These are phyloP conservation scores for Macrochelys suwanniensis DNA, from an alignment of 2,797 vertebrate species.

Conservation along the genomic window DNA sequence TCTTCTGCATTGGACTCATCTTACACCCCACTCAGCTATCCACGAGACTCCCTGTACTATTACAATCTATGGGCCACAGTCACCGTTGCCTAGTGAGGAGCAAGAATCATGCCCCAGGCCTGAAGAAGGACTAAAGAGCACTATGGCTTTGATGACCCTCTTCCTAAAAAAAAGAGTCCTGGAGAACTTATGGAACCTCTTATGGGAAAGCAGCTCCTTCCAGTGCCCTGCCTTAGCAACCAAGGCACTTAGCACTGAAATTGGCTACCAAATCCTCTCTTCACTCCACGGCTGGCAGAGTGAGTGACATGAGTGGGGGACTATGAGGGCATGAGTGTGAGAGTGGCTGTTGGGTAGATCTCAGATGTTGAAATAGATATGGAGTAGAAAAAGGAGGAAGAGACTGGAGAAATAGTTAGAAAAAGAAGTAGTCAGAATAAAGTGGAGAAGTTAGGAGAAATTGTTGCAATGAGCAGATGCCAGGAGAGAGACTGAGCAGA, in stretches of 20 bases:
- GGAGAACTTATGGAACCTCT: not conserved
- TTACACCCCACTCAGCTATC: not conserved
- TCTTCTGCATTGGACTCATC: not conserved
- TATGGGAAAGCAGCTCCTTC: not conserved
- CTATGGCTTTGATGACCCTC: not conserved
- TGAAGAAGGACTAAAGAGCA: not conserved
- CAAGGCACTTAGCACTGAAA: not conserved
- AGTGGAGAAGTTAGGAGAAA: fast-evolving
- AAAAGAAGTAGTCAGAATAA: not conserved
- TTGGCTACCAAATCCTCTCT: not conserved
- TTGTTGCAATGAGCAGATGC: not conserved
- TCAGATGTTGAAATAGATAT: fast-evolving
- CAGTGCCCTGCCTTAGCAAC: not conserved
- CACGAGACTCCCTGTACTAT: not conserved
- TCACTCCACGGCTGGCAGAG: not conserved
- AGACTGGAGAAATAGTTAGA: fast-evolving
- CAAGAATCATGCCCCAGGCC: not conserved
- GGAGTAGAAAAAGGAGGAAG: not conserved
- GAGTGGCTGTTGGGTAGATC: not conserved
- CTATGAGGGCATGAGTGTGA: not conserved
- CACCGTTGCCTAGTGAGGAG: not conserved
- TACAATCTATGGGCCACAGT: not conserved
- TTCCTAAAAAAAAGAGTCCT: no score
- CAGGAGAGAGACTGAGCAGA: not conserved
- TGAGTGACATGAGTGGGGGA: not conserved